Base-by-base conservation (phyloP, 2,113 vertebrate genomes). In the Gopherus evgoodei region DNA sequence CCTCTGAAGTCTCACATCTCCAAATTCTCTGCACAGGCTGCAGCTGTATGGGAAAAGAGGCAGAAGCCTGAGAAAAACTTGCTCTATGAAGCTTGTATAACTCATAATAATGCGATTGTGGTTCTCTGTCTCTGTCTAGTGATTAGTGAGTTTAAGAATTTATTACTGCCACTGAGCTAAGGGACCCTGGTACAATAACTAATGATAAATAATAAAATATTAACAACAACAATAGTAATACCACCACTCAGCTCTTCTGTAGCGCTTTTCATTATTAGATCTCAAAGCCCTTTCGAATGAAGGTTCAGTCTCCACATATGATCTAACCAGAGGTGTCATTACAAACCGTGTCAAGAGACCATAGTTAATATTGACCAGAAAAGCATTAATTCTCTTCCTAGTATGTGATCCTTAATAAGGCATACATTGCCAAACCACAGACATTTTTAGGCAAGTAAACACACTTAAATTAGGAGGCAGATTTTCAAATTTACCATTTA, bases 361-460 rank as follows among this genome's bases (percentile, higher is more conserved):
- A 16, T n/a, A 65, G 6, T 35, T 31, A 65, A 65, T n/a, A 65
- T 17, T 16, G 6, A 29, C 25, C 81, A 88, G 76, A 80, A 81
- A 8, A 29, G 54, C 4, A n/a, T 90, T 5, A 31, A 11, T 16
- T 78, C 69, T 83, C 44, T 21, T 78, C 16, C 10, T 78, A 42
- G 14, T 5, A 44, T 38, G 6, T 1, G 0, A 91, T 35, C 81
- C 81, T 13, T 38, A 89, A 57, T 5, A 69, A n/a, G 29, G 13
- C 35, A 9, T 22, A 11, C 3, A 4, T 79, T 17, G 5, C 11
- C 47, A 44, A 85, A 7, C 1, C 2, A 1, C 4, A 38, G 56
- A 72, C 4, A 10, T 3, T 5, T 0, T 0, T 78, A 22, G 2
- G 1, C 53, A 80, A 2, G 38, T 35, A 17, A 25, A 35, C 13